Evolutionary conservation across 2,797 vertebrate species (phyloP), one percentile per base, ranked within the genome.

Genomic region (Acropternis orthonyx): DNA sequence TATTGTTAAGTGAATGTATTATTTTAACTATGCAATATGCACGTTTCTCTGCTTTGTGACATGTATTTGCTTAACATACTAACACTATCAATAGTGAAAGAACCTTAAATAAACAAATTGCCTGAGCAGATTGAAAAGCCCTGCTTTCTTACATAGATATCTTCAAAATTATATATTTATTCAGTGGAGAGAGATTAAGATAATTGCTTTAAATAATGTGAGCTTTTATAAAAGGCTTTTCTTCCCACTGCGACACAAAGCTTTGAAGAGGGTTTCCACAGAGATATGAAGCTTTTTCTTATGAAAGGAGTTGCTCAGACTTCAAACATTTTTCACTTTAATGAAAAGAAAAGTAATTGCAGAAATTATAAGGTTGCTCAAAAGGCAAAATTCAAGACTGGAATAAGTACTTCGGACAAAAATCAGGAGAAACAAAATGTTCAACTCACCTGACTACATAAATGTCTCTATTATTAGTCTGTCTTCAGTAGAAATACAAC

Each of bases 241-340:
- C 76, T 85, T 88, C 69, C 63, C 62, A 82, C 48, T 79, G 66
- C 0, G 6, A 44, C 1, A 2, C 39, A 44, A 91, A 87, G 59
- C 52, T 91, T 94, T 96, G 91, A 94, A 95, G 88, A 96, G 68
- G 12, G 28, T 82, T 93, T 96, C 74, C 74, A 92, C 63, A 89
- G 71, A 74, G 86, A 76, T 63, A 87, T 43, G 41, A 79, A 79
- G 88, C 11, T 62, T 96, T 90, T 82, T 36, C 62, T 82, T 85
- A 12, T 24, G 32, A 82, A 89, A 95, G 21, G 39, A 79, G 34
- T 69, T 78, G 44, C 37, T 76, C 32, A 88, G 39, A 87, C 88
- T 91, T 96, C 88, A 94, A 96, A 85, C 6, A 43, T 43, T 91
- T 94, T 74, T 75, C 36, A 52, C 24, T 65, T 24, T 77, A 91